phyloP scores from a whole-genome alignment of 2,888 invertebrate species.

The Dryomyza anilis region DNA sequence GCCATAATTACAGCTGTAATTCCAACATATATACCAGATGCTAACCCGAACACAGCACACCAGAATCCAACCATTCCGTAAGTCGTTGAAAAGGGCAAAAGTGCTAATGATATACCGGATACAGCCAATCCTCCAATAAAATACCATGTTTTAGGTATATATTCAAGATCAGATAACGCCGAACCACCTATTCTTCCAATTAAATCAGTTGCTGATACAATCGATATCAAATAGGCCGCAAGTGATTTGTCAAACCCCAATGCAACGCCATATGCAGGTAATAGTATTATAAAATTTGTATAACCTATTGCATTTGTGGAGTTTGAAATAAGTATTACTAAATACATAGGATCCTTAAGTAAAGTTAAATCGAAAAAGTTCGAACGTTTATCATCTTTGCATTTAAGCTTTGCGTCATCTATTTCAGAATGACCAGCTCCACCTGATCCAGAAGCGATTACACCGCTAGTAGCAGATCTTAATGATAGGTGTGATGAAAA shows the following conservation, averaged over 20 bases:
- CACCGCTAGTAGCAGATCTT: conserved; percentile 69
- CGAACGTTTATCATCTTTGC: conserved; percentile 44
- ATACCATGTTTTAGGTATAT: conserved; percentile 81
- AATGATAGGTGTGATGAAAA: conserved; percentile 80
- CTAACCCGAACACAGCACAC: conserved; percentile 79
- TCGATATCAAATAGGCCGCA: conserved; percentile 76
- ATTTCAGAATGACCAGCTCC: conserved; percentile 43
- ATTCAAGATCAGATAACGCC: conserved; percentile 77
- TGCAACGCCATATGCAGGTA: conserved; percentile 77
- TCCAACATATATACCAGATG: conserved; percentile 84
- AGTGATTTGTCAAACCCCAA: conserved; percentile 73
- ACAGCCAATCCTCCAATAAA: conserved; percentile 79
- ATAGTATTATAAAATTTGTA: conserved; percentile 82
- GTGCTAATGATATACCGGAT: conserved; percentile 75
- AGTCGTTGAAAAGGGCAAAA: conserved; percentile 71
- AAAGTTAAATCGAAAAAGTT: conserved; percentile 78
- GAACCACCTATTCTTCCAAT: conserved; percentile 86
- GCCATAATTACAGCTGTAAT: conserved; percentile 88
- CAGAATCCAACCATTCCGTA: conserved; percentile 71
- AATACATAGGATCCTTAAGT: conserved; percentile 77
- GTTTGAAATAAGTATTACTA: conserved; percentile 82
- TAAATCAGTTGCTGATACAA: conserved; percentile 80
- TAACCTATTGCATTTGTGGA: conserved; percentile 86
- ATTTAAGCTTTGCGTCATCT: conserved; percentile 32
- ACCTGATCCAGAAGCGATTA: conserved; percentile 17